phyloP scores from a whole-genome alignment of 2,113 vertebrate genomes.

The Scatophagus argus region DNA sequence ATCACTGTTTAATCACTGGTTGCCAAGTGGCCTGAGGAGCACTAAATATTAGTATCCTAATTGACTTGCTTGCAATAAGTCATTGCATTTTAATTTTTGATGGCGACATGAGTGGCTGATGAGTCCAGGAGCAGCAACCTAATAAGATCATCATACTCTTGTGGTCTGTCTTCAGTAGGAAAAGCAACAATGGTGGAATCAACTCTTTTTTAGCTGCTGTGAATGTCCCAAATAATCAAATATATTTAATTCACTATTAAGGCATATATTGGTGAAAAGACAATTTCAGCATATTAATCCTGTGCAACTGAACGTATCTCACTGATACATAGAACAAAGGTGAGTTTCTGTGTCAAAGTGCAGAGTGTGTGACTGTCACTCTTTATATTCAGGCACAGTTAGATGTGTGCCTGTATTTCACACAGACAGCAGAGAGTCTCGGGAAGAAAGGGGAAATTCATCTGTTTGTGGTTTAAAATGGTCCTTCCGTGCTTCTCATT shows the following conservation, averaged over 20 bases:
- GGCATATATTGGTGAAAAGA: background rate
- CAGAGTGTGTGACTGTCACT: background rate
- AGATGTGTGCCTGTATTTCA: background rate
- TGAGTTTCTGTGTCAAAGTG: background rate
- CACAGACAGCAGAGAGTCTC: background rate
- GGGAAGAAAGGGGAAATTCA: background rate
- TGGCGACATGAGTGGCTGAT: background rate
- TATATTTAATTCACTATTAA: background rate
- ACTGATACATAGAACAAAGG: background rate
- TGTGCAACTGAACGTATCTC: background rate
- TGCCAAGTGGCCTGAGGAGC: constrained; percentile 44
- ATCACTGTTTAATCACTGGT: constrained; percentile 59
- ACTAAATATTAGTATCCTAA: constrained; percentile 33
- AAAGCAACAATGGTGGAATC: background rate
- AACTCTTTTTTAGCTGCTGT: background rate
- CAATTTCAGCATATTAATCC: background rate
- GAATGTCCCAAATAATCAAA: background rate
- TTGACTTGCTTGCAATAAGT: constrained; percentile 40
- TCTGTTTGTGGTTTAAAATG: constrained; percentile 1
- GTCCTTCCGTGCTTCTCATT: constrained; percentile 28
- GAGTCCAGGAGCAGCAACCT: background rate
- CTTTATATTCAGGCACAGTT: background rate
- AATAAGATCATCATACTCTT: background rate
- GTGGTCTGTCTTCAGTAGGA: background rate
- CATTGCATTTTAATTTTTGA: constrained; percentile 27